These are phyloP conservation scores for Tyrannus savana DNA, from an alignment of 2,113 vertebrate species.

Conservation along the genomic window DNA sequence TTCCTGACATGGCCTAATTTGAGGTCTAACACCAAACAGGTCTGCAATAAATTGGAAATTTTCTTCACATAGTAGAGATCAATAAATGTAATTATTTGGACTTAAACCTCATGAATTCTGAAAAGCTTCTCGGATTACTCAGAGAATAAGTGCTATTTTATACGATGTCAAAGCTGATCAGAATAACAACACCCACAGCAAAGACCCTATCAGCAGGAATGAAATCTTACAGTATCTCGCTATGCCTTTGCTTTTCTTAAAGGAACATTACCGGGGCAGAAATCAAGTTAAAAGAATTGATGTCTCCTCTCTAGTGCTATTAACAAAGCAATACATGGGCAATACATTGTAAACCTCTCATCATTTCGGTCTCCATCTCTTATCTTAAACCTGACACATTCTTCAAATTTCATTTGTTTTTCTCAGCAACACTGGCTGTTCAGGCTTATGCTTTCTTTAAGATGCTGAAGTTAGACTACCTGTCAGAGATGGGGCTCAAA, in stretches of 20 bases:
- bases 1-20: constrained; percentile 12
- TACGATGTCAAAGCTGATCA: constrained; percentile 54
- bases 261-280: background rate
- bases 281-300: background rate
- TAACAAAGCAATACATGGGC: background rate
- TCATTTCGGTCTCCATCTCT: background rate
- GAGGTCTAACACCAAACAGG: constrained; percentile 8
- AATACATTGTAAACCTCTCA: background rate
- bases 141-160: constrained; percentile 58
- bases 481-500: background rate
- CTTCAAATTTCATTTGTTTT: constrained; percentile 19
- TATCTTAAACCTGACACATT: background rate
- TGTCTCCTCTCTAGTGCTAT: background rate
- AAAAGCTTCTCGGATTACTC: constrained; percentile 50
- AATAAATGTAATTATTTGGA: constrained; percentile 74
- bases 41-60: constrained; percentile 60
- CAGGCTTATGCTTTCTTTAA: background rate
- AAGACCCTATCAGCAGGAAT: background rate
- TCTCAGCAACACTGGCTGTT: background rate
- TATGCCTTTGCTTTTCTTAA: background rate
- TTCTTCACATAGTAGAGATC: constrained; percentile 61
- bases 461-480: background rate
- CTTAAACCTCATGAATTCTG: constrained; percentile 71
- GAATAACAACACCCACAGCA: constrained; percentile 48
- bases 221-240: background rate